Evolutionary conservation across 2,113 vertebrate species (phyloP).

Genomic region (Semnornis frantzii): DNA sequence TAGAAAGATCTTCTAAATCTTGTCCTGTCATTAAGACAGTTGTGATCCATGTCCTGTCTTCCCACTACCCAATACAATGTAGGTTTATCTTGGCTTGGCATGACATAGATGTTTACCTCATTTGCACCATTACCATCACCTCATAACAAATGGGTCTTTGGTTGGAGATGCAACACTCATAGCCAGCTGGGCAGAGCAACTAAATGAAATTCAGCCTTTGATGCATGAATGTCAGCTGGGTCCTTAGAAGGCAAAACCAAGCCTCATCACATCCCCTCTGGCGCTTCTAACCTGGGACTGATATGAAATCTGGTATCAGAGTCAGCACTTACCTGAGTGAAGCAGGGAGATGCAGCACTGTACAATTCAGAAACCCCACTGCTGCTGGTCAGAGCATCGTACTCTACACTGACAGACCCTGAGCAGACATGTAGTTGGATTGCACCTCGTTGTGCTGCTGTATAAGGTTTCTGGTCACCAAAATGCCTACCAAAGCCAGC

Average conservation of each 20-base stretch:
- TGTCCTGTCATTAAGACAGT: background rate
- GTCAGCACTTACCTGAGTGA: background rate
- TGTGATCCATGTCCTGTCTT: background rate
- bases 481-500: background rate
- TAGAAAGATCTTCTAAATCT: background rate
- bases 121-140: background rate
- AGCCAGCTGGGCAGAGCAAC: background rate
- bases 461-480: background rate
- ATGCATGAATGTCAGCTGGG: background rate
- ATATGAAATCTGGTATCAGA: background rate
- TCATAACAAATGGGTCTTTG: background rate
- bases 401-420: background rate
- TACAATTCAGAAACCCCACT: background rate
- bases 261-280: background rate
- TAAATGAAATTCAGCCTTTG: background rate
- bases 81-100: accelerated
- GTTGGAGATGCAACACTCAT: background rate
- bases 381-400: background rate
- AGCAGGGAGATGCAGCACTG: accelerated
- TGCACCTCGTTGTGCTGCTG: accelerated
- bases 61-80: accelerated
- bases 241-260: background rate
- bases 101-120: accelerated
- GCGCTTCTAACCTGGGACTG: background rate
- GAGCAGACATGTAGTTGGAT: accelerated